These are phyloP conservation scores for Epinotia demarniana DNA, from an alignment of 2,888 invertebrate genomes.

Conservation along the genomic window DNA sequence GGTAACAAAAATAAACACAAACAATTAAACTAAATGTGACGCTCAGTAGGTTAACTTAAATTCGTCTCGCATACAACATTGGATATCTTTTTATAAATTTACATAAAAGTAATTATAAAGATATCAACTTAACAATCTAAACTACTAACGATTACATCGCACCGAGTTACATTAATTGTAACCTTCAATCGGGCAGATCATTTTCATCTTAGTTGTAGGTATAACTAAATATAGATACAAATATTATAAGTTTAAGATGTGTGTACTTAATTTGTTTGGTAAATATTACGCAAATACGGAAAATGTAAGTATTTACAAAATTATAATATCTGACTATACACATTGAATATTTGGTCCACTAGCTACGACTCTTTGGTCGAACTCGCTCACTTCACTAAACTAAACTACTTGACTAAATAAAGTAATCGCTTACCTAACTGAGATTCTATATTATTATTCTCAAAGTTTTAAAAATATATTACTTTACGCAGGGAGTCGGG, in stretches of 20 bases:
- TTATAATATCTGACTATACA: conserved; percentile 40
- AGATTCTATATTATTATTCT: conserved; percentile 65
- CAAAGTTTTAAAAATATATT: conserved; percentile 40
- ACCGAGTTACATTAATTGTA: conserved; percentile 2
- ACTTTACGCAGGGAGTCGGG: conserved; percentile 38
- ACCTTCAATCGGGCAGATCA: conserved; percentile 12
- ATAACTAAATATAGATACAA: conserved; percentile 15
- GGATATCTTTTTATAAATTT: background rate
- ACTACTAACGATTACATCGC: conserved; percentile 13
- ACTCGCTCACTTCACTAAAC: conserved; percentile 50
- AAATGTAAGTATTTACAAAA: conserved; percentile 39
- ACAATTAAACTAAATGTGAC: conserved; percentile 39
- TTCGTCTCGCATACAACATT: conserved; percentile 16
- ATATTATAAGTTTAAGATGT: conserved; percentile 13
- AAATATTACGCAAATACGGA: conserved; percentile 17
- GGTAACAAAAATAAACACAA: conserved; percentile 45
- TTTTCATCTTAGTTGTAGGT: background rate
- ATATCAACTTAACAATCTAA: conserved; percentile 25
- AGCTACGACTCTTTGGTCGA: conserved; percentile 59
- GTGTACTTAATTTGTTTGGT: conserved; percentile 23
- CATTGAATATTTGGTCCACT: conserved; percentile 62
- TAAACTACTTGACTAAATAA: conserved; percentile 47
- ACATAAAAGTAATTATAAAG: conserved; percentile 7
- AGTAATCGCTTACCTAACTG: conserved; percentile 62
- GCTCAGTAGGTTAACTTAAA: conserved; percentile 29